Conservation (phyloP, 1,140 invertebrate species). For the Drosophila rhopaloa region DNA sequence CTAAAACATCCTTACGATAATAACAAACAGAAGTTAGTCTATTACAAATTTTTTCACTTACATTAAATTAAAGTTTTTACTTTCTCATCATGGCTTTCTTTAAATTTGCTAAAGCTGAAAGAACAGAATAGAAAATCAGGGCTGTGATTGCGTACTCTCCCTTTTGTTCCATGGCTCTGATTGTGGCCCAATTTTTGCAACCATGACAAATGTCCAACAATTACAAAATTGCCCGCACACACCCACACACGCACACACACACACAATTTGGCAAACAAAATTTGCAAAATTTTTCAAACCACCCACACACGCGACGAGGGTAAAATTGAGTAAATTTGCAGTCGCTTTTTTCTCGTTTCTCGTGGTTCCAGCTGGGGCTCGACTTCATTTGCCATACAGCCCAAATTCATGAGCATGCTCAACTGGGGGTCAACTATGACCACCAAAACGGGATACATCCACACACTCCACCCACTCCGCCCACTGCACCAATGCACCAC, state of each 20-base stretch:
- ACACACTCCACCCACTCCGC: not conserved
- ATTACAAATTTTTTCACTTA: too few relatives aligned
- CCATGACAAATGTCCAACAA: constrained; percentile 53
- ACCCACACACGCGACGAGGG: not conserved
- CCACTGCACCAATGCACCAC: not conserved
- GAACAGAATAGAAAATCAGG: constrained; percentile 3
- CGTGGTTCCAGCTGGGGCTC: constrained; percentile 46
- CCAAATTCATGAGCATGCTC: constrained; percentile 75
- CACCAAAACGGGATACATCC: constrained; percentile 1
- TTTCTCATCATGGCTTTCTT: not conserved
- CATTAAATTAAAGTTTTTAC: not conserved
- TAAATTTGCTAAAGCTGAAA: not conserved
- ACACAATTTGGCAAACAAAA: constrained; percentile 42
- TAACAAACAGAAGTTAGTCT: too few relatives aligned
- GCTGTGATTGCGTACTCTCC: constrained; percentile 19
- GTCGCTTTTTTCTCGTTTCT: constrained; percentile 32
- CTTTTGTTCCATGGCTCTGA: constrained; percentile 17
- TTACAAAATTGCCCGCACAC: constrained; percentile 30
- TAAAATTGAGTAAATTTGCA: constrained; percentile 62
- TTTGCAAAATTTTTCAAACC: constrained; percentile 56
- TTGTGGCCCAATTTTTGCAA: constrained; percentile 26
- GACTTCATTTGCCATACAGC: constrained; percentile 65
- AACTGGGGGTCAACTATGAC: constrained; percentile 31
- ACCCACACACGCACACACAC: not conserved
- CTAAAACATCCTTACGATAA: too few relatives aligned